A percentile compares a stretch with the other conserved stretches of the same genome.
Evolutionary conservation across 2,113 vertebrate genomes (phyloP).

Genomic region (Protobothrops mucrosquamatus): DNA sequence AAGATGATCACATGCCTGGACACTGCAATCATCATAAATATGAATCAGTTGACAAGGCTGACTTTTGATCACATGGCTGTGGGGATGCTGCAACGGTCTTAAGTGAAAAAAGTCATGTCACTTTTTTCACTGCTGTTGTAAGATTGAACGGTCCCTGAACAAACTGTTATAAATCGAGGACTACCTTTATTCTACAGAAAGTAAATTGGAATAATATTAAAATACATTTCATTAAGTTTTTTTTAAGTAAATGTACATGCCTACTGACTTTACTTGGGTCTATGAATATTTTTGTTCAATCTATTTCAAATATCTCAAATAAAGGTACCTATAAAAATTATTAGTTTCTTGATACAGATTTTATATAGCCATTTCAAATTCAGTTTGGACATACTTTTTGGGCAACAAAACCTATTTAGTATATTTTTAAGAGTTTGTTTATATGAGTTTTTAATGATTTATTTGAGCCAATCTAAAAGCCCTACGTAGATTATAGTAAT

Average conservation of each 20-base stretch:
- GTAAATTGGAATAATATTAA: neutral
- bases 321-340: neutral
- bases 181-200: neutral
- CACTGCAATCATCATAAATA: neutral
- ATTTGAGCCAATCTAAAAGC: neutral
- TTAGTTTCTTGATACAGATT: neutral
- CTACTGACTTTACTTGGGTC: neutral
- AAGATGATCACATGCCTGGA: neutral
- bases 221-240: conserved; percentile 14
- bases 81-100: neutral
- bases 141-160: neutral
- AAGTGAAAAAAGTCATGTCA: neutral
- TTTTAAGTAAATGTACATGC: neutral
- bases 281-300: neutral
- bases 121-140: neutral
- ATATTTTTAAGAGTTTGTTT: neutral
- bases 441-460: neutral
- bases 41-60: neutral
- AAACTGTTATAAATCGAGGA: neutral
- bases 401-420: neutral
- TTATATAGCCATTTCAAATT: neutral
- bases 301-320: neutral
- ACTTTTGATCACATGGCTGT: neutral
- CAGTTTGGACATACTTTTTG: neutral
- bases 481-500: neutral